Percentiles rank a stretch among this genome's conserved stretches.
Evolutionary conservation across 1,140 invertebrate species (phyloP).

Genomic region (Triops longicaudatus): DNA sequence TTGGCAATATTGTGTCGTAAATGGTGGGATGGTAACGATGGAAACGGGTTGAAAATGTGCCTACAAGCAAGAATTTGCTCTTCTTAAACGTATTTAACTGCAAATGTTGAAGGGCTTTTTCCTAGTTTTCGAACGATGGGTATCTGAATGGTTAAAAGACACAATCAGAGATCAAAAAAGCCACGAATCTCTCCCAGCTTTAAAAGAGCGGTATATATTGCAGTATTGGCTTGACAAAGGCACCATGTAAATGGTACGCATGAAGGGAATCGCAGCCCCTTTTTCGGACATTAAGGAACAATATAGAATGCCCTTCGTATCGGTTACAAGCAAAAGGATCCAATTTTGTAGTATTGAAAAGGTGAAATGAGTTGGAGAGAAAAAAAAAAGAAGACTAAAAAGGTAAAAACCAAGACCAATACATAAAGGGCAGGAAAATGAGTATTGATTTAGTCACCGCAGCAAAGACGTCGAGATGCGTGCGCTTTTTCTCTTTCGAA

Average conservation of each 20-base stretch:
- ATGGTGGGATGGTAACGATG: too few relatives aligned
- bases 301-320: neutral
- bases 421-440: conserved; percentile 9
- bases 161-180: too few relatives aligned
- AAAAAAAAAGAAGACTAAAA: too few relatives aligned
- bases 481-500: neutral
- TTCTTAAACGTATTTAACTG: too few relatives aligned
- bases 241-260: neutral
- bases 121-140: too few relatives aligned
- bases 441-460: neutral
- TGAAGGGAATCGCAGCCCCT: neutral
- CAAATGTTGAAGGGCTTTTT: too few relatives aligned
- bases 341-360: neutral
- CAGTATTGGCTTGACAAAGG: conserved; percentile 3
- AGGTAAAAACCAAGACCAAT: neutral
- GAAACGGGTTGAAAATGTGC: too few relatives aligned
- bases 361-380: neutral
- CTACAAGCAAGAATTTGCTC: too few relatives aligned
- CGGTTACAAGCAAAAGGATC: conserved; percentile 3
- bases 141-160: too few relatives aligned
- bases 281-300: neutral
- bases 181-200: neutral
- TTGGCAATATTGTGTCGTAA: too few relatives aligned
- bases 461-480: neutral
- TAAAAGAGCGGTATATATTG: neutral